Base-by-base conservation (phyloP, 2,888 invertebrate species). In the Frankliniella fusca region DNA sequence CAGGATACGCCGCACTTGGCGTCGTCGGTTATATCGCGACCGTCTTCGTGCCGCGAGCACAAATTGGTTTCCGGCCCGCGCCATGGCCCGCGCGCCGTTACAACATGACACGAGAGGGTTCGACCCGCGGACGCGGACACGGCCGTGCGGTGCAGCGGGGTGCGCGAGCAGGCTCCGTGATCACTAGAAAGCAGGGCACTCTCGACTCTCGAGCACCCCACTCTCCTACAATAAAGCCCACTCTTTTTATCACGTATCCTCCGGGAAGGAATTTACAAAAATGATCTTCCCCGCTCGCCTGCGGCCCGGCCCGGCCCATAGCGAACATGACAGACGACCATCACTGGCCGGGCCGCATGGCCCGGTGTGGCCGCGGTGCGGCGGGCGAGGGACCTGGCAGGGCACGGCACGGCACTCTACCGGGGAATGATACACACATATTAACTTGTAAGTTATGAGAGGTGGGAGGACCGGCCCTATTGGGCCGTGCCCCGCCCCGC, bases 371-470 rank as follows among this genome's bases (percentile, higher is more conserved):
- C 70, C 70, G 27, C 27, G 70, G 70, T 27, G 38, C 3, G 38
- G 38, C 38, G 38, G 38, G 38, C 3, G 3, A 5, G 38, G 38
- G 38, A n/a, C n/a, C 11, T 11, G 18, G 54, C 54, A 15, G 54
- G 54, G 38, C 38, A 38, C n/a, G 61, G 70, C 70, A 38, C 70
- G 70, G 70, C 23, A 23, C 70, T 27, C 27, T 76, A 76, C 70
- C 70, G 70, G 70, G 70, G 70, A 76, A 76, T 76, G 70, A 76
- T 76, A 76, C 70, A 76, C 70, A 76, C 70, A 76, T 76, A 76
- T 76, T 76, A 76, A 76, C 70, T 76, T 76, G 70, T 76, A 76
- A 76, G 70, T 76, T 76, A 76, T 76, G 70, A 76, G 70, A 76
- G 70, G 70, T 76, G 70, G 70, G 70, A 27, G 23, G 38, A 15